Percentiles rank a stretch among this genome's conserved stretches.
Evolutionary conservation across 2,888 invertebrate species (phyloP).

Genomic region (Campoletis raptor): DNA sequence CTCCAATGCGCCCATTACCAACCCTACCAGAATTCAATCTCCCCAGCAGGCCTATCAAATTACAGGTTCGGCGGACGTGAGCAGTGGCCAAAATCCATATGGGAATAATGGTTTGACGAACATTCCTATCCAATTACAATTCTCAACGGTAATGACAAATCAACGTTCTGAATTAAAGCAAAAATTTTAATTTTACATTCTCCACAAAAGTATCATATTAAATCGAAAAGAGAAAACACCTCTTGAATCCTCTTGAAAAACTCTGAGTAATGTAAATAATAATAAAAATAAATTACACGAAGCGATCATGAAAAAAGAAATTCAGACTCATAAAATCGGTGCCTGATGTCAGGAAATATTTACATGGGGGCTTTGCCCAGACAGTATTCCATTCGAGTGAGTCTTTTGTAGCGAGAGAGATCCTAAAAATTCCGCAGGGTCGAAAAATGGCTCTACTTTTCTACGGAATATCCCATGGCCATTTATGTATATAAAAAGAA

Average conservation of each 20-base stretch:
- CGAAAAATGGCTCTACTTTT: slow-evolving; percentile 4
- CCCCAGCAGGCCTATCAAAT: slow-evolving; percentile 5
- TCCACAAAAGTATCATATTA: background rate
- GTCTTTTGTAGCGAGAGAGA: background rate
- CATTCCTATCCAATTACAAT: slow-evolving; percentile 11
- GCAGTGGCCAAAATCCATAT: slow-evolving; percentile 15
- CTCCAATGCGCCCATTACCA: slow-evolving; percentile 4
- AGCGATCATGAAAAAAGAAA: background rate
- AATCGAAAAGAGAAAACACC: background rate
- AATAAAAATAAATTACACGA: background rate
- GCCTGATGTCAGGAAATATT: background rate
- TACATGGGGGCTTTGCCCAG: background rate
- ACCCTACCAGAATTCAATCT: slow-evolving; percentile 1
- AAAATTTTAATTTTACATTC: background rate
- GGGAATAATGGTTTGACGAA: slow-evolving; percentile 4
- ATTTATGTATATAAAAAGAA: background rate
- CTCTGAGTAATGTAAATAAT: background rate
- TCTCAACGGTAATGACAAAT: background rate
- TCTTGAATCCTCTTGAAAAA: background rate
- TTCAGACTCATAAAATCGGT: slow-evolving; percentile 1
- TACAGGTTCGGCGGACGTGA: slow-evolving; percentile 11
- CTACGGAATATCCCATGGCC: background rate
- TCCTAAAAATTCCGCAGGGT: background rate
- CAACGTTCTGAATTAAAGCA: background rate
- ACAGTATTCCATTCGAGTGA: background rate